These are phyloP conservation scores for Brevimyrus niger DNA, from an alignment of 2,113 vertebrate genomes.

Conservation along the genomic window DNA sequence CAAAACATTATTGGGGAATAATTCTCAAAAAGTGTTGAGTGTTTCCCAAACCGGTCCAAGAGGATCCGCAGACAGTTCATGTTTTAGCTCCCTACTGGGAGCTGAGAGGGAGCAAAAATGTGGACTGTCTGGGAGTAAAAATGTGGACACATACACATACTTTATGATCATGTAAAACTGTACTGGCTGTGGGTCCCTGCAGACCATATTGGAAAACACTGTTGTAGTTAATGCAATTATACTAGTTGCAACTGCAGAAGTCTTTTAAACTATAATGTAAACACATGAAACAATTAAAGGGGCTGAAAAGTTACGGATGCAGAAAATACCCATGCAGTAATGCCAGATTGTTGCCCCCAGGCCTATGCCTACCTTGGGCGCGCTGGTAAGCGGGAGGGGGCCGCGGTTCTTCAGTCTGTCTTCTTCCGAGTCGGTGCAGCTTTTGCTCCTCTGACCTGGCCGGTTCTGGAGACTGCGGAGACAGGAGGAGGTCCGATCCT, in stretches of 20 bases:
- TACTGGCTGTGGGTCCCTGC: background rate
- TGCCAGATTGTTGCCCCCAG: background rate
- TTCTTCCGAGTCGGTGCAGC: conserved; percentile 79
- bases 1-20: background rate
- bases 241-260: background rate
- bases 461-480: conserved; percentile 59
- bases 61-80: background rate
- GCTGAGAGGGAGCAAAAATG: background rate
- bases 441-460: conserved; percentile 74
- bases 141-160: too few species aligned
- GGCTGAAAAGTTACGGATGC: background rate
- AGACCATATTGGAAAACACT: background rate
- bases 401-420: conserved; percentile 60
- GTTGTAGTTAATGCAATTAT: background rate
- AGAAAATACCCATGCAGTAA: background rate
- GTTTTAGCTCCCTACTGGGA: background rate
- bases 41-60: background rate
- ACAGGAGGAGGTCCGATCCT: conserved; percentile 13
- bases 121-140: background rate
- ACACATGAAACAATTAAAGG: background rate
- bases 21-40: background rate
- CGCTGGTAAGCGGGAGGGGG: conserved; percentile 23
- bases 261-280: background rate
- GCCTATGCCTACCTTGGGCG: conserved; percentile 41
- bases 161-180: too few species aligned